Evolutionary conservation across 2,888 invertebrate genomes (phyloP), one percentile per base, ranked within the genome.

Genomic region (Carterocephalus palaemon): DNA sequence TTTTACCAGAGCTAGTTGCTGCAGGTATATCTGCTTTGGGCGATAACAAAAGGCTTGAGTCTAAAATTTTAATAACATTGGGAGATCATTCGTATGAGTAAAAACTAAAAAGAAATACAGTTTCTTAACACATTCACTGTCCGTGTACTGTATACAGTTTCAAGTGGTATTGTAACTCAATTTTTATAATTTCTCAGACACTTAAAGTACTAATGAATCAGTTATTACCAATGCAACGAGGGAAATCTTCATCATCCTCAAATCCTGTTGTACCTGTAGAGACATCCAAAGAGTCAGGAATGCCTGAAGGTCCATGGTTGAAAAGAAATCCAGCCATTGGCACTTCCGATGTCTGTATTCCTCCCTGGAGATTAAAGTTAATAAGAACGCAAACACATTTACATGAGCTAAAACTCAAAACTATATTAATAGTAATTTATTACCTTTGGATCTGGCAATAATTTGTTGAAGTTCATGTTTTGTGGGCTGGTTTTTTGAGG

Each of bases 11-110:
- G 19, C 39, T 43, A 51, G 38, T 17, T 62, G 57, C 40, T 66
- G 57, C 32, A 68, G 33, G 28, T 22, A 43, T 6, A 51, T 83
- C 76, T 43, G 74, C 79, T 60, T 83, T 85, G 22, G 85, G 85
- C 23, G 85, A 85, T 29, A 82, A 55, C 36, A 85, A 67, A 9
- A 84, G 59, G 53, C 70, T 82, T 29, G 81, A 67, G 66, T 85
- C 84, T 84, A 56, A n/a, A n/a, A n/a, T n/a, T n/a, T n/a, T n/a
- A n/a, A n/a, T n/a, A n/a, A n/a, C n/a, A n/a, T n/a, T n/a, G n/a
- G n/a, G n/a, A n/a, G n/a, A n/a, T n/a, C n/a, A n/a, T n/a, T n/a
- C n/a, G n/a, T n/a, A n/a, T n/a, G n/a, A n/a, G 65, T 43, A 24
- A 29, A 24, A 16, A 20, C 3, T 37, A 26, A 10, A 12, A 4